Percentiles rank a stretch among this genome's conserved stretches.
phyloP scores from a whole-genome alignment of 2,888 invertebrate genomes.

The Melitaea athalia region DNA sequence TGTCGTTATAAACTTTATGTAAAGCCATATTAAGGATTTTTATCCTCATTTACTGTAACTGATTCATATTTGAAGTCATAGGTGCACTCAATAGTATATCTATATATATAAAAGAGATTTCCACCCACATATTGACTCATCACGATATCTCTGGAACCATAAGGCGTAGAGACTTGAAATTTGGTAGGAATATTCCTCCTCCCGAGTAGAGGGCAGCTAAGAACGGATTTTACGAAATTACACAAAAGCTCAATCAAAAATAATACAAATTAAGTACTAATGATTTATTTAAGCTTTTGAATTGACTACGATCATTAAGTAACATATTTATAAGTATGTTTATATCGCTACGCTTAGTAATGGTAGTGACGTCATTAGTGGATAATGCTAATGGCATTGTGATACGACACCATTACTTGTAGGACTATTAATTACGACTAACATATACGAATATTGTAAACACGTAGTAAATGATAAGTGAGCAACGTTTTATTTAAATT shows the following conservation, averaged over 20 bases:
- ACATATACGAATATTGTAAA: conserved; percentile 14
- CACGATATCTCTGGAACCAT: no score
- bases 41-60: neutral
- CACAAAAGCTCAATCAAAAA: no score
- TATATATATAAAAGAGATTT: no score
- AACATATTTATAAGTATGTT: neutral
- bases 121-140: no score
- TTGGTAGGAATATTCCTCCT: no score
- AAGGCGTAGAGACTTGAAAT: no score
- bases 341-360: conserved; percentile 25
- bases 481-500: neutral
- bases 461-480: neutral
- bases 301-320: neutral
- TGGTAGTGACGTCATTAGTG: conserved; percentile 30
- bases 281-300: neutral
- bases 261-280: no score
- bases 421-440: conserved; percentile 23
- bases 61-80: no score
- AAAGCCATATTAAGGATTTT: neutral
- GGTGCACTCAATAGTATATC: no score
- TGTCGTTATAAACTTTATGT: neutral
- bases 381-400: conserved; percentile 23
- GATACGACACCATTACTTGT: conserved; percentile 31
- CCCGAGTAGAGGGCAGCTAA: no score
- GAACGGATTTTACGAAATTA: no score